These are phyloP conservation scores for Tapera naevia DNA, from an alignment of 2,797 vertebrate genomes.

Conservation along the genomic window DNA sequence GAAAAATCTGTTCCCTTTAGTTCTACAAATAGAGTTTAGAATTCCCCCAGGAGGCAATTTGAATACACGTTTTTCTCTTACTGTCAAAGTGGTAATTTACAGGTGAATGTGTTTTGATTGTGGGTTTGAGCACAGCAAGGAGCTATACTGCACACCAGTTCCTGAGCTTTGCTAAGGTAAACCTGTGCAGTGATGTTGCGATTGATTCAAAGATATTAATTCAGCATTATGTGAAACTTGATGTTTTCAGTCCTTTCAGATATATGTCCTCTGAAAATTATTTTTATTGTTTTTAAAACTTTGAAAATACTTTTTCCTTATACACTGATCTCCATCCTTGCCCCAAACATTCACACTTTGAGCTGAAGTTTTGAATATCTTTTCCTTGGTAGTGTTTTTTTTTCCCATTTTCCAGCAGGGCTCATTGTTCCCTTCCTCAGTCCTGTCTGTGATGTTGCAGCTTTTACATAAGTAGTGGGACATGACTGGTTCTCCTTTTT, in stretches of 20 bases:
- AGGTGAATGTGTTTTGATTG: background rate
- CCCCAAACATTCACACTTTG: background rate
- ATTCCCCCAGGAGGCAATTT: background rate
- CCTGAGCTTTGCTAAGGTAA: background rate
- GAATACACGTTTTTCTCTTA: background rate
- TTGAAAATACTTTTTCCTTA: background rate
- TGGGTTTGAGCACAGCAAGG: background rate
- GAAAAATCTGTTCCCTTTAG: slow-evolving; percentile 7
- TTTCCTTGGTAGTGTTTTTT: background rate
- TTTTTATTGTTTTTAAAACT: background rate
- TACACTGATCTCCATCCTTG: background rate
- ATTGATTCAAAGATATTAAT: background rate
- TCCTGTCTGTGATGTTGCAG: background rate
- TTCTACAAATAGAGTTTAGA: background rate
- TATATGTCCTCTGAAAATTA: background rate
- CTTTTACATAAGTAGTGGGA: background rate
- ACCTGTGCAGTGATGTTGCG: background rate
- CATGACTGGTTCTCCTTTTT: background rate
- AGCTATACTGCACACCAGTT: background rate
- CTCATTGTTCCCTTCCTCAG: background rate
- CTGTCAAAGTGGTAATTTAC: background rate
- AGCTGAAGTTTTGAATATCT: background rate
- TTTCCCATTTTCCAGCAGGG: background rate
- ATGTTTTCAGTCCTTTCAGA: background rate
- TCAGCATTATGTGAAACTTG: background rate